Conservation (phyloP, 2,888 invertebrate genomes). For the Lithophane semibrunnea region DNA sequence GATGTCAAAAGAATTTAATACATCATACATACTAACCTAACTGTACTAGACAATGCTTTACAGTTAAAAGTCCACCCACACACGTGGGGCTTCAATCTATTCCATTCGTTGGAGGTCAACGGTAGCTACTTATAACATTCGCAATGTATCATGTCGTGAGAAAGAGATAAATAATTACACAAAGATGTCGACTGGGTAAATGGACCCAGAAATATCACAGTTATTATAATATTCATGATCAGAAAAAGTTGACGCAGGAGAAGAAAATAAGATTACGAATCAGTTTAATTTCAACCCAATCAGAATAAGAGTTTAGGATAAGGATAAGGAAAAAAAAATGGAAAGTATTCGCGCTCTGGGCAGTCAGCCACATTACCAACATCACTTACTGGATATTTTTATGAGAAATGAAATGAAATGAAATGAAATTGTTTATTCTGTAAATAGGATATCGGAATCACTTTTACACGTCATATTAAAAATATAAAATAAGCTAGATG, state of each 20-base stretch:
- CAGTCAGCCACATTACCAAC: not conserved
- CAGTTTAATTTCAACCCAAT: not conserved
- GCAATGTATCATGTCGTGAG: not conserved
- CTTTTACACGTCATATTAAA: no score
- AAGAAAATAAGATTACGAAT: not conserved
- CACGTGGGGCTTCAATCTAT: slow-evolving; percentile 7
- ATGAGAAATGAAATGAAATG: no score
- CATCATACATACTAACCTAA: slow-evolving; percentile 6
- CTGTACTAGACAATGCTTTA: slow-evolving; percentile 34
- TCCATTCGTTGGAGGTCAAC: slow-evolving; percentile 29
- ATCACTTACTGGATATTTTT: not conserved
- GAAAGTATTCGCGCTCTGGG: not conserved
- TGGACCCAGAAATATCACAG: not conserved
- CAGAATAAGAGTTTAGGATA: not conserved
- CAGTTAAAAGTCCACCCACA: slow-evolving; percentile 30
- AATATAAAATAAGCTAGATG: no score
- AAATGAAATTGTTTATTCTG: no score
- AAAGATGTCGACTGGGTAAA: not conserved
- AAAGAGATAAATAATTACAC: slow-evolving; percentile 7
- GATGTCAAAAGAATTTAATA: slow-evolving; percentile 5
- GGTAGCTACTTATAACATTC: slow-evolving; percentile 18
- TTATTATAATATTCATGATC: not conserved
- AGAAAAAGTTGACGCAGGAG: not conserved
- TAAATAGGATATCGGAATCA: no score
- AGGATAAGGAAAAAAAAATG: no score